Conservation (phyloP, 2,113 vertebrate species). For the Gymnorhina tibicen region DNA sequence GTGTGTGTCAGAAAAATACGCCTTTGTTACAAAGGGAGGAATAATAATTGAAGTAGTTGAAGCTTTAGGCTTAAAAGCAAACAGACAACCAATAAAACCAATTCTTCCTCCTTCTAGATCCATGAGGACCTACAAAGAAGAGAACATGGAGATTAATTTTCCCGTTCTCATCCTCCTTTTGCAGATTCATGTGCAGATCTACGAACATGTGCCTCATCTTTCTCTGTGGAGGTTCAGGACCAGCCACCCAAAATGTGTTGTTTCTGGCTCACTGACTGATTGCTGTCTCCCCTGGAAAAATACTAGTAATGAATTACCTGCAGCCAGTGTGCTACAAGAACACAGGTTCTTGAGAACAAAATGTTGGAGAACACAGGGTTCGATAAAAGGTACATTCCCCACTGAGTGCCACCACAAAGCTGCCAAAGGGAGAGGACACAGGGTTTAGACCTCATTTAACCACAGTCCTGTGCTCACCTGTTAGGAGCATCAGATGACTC, state of each 20-base stretch:
- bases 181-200: not conserved
- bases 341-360: not conserved
- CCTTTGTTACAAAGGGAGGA: not conserved
- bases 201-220: not conserved
- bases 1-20: not conserved
- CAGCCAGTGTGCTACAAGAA: not conserved
- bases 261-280: not conserved
- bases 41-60: not conserved
- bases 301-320: not conserved
- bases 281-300: not conserved
- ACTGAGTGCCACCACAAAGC: not conserved
- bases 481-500: not conserved
- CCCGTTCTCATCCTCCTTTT: not conserved
- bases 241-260: not conserved
- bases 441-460: not conserved
- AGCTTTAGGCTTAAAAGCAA: not conserved
- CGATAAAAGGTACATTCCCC: not conserved
- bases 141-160: not conserved
- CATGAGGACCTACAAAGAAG: not conserved
- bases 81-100: not conserved
- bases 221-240: not conserved
- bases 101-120: not conserved
- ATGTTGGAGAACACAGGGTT: fast-evolving
- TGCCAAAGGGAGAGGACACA: not conserved
- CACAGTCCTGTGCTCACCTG: not conserved